Conservation (phyloP, 2,797 vertebrate genomes). For the Alosa sapidissima region DNA sequence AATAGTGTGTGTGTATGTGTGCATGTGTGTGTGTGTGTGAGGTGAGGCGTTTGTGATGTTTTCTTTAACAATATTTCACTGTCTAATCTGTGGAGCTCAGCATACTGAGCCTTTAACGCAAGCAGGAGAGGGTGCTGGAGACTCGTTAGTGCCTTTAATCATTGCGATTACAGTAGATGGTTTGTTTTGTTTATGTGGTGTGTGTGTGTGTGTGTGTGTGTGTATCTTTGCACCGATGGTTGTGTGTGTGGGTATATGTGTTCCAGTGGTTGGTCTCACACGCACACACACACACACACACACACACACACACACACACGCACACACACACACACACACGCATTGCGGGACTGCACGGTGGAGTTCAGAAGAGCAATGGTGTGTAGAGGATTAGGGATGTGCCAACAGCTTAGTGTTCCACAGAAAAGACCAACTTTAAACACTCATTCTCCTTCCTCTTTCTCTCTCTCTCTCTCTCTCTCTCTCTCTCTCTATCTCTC, state of each 20-base stretch:
- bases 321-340: not conserved
- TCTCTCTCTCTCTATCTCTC: not conserved
- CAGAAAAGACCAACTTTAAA: not conserved
- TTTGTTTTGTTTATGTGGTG: no score
- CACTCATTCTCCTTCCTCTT: not conserved
- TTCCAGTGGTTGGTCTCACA: no score
- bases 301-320: not conserved
- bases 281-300: not conserved
- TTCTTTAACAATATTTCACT: no score
- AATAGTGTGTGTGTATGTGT: constrained; percentile 20
- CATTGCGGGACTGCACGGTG: not conserved
- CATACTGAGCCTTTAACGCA: no score
- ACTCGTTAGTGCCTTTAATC: no score
- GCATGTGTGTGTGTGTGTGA: constrained; percentile 40
- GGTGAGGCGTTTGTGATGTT: no score
- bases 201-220: no score
- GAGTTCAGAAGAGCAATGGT: not conserved
- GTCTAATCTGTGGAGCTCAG: no score
- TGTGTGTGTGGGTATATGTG: no score
- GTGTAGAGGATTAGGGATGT: not conserved
- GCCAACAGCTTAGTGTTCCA: not conserved
- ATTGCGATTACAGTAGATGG: no score
- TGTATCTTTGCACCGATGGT: no score
- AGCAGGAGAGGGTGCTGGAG: no score
- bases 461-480: constrained; percentile 25